Evolutionary conservation across 2,888 invertebrate species (phyloP).

Genomic region (Rhogogaster chlorosoma): DNA sequence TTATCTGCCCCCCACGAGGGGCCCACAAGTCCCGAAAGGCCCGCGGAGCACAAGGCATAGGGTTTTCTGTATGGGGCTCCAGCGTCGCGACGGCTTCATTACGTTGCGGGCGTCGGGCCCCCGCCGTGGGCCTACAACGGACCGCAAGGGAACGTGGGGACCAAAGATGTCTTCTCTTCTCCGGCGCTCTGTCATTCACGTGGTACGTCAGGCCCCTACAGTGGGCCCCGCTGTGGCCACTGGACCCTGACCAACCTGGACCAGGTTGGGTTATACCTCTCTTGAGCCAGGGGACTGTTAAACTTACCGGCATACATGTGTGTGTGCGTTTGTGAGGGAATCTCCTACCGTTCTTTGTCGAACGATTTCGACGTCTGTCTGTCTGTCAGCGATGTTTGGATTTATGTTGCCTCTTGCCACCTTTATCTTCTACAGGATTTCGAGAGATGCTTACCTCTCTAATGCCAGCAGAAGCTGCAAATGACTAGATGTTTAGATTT

Average conservation of each 20-base stretch:
- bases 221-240: slow-evolving; percentile 50
- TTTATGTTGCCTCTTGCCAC: slow-evolving; percentile 26
- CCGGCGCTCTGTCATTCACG: slow-evolving; percentile 19
- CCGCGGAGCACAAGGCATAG: slow-evolving; percentile 52
- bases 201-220: slow-evolving; percentile 32
- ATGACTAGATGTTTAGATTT: neutral
- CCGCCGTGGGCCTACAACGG: slow-evolving; percentile 54
- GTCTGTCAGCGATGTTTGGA: slow-evolving; percentile 45
- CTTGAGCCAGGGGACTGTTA: slow-evolving; percentile 2
- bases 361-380: slow-evolving; percentile 39
- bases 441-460: neutral
- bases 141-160: slow-evolving; percentile 43
- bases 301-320: neutral
- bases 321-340: slow-evolving; percentile 23
- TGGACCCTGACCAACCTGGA: slow-evolving; percentile 44
- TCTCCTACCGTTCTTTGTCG: slow-evolving; percentile 48
- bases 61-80: slow-evolving; percentile 65
- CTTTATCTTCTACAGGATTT: neutral
- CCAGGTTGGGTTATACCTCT: slow-evolving; percentile 25
- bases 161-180: slow-evolving; percentile 44
- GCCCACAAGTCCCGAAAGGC: slow-evolving; percentile 29
- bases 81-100: slow-evolving; percentile 75
- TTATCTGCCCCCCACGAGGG: slow-evolving; percentile 67
- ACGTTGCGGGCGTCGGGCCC: slow-evolving; percentile 66
- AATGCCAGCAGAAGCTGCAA: neutral